Evolutionary conservation across 1,140 invertebrate species (phyloP).

Genomic region (Anoplophora glabripennis): DNA sequence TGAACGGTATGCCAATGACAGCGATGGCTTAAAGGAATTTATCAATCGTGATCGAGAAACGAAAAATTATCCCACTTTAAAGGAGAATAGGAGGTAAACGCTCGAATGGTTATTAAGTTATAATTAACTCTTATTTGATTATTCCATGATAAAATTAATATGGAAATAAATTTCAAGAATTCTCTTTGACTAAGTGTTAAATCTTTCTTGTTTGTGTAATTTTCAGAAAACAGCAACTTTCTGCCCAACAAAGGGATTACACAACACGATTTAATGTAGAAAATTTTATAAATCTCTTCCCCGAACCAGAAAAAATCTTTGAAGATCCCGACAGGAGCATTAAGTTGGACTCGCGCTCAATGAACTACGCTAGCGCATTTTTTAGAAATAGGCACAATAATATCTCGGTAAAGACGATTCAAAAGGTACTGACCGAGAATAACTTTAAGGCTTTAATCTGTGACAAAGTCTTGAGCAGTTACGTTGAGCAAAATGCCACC

Average conservation of each 20-base stretch:
- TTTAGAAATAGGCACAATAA: conserved; percentile 15
- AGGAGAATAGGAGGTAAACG: conserved; percentile 49
- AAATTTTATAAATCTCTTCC: conserved; percentile 50
- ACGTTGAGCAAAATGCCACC: too few relatives aligned
- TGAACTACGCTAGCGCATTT: conserved; percentile 7
- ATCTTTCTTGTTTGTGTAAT: neutral
- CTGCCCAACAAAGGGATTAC: conserved; percentile 48
- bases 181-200: too few relatives aligned
- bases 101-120: conserved; percentile 1
- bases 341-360: neutral
- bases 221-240: conserved; percentile 36
- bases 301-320: conserved; percentile 18
- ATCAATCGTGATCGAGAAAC: conserved; percentile 48
- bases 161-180: too few relatives aligned
- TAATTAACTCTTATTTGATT: too few relatives aligned
- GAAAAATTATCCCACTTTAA: too few relatives aligned
- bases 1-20: too few relatives aligned
- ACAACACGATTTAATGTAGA: conserved; percentile 52
- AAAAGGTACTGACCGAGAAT: conserved; percentile 2
- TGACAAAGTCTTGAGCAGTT: conserved; percentile 29
- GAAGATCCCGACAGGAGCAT: conserved; percentile 11
- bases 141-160: too few relatives aligned
- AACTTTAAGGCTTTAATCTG: conserved; percentile 39
- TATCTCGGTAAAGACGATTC: conserved; percentile 8
- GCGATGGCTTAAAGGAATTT: too few relatives aligned